Base-by-base conservation (phyloP, 1,140 invertebrate genomes). In the Prorops nasuta region DNA sequence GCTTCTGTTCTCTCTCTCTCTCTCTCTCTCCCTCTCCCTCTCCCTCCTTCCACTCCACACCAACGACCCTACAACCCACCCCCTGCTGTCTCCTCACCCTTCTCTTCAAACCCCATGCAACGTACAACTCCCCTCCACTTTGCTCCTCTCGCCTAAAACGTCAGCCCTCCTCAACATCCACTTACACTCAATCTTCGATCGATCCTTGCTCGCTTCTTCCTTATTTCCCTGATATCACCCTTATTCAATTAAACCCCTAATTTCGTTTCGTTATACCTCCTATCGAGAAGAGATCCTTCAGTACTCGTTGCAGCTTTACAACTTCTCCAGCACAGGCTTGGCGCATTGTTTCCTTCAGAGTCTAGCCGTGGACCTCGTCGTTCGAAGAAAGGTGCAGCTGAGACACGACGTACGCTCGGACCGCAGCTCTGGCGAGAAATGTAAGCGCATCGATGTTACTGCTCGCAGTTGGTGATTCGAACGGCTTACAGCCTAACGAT, bases 1-100 rank as follows among this genome's bases (percentile, higher is more conserved):
- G 40, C 42, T 34, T 49, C 49, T 21, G 14, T 14, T 37, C 41
- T 42, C 17, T 36, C 15, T 22, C 20, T n/a, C 37, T 45, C 41
- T 22, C 10, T 45, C 44, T 32, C 16, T 16, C 31, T 43, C 9
- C 41, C 38, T 10, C 37, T 10, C 44, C 19, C n/a, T 2, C 34
- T 38, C 9, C 24, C 19, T 15, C 1, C 34, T 38, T 14, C 24
- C 10, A 10, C 17, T 50, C 17, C 35, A 10, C 4, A 10, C 24
- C 10, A 28, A 6, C 24, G 24, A 28, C 28, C 28, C 8, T 57
- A 3, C 10, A 10, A 18, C 44, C 17, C 35, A 10, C 4, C 4
- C 24, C 10, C 4, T 28, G 47, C 35, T 18, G 17, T 31, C 37
- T 46, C 35, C 31, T 49, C 31, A n/a, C n/a, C n/a, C n/a, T n/a